Evolutionary conservation across 2,113 vertebrate species (phyloP).

Genomic region (Morone saxatilis): DNA sequence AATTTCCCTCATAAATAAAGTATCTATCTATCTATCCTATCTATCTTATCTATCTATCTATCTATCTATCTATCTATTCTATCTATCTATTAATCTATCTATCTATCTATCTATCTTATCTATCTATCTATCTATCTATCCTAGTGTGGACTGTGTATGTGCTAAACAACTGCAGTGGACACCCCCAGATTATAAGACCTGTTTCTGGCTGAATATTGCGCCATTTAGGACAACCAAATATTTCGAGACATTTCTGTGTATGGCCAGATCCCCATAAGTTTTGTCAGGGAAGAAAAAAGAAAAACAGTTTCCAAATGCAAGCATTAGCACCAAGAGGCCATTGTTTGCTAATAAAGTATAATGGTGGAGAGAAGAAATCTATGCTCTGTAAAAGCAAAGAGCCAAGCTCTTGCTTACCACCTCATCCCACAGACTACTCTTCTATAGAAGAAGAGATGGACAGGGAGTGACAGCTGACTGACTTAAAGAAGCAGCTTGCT

Average conservation of each 20-base stretch:
- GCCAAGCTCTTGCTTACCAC: not conserved
- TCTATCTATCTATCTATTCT: too few relatives aligned
- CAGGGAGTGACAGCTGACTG: not conserved
- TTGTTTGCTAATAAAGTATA: slow-evolving; percentile 31
- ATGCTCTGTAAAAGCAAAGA: slow-evolving; percentile 24
- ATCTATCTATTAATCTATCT: not conserved
- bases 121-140: too few relatives aligned
- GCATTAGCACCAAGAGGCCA: slow-evolving; percentile 12
- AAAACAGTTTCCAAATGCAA: not conserved
- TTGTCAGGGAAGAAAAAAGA: not conserved
- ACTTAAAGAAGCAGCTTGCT: not conserved
- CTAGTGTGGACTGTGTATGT: slow-evolving; percentile 6
- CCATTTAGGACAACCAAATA: not conserved
- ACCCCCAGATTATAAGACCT: not conserved
- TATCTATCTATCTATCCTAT: too few relatives aligned
- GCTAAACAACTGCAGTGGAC: not conserved
- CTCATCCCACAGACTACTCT: not conserved
- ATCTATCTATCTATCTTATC: too few relatives aligned
- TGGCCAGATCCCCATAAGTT: not conserved
- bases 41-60: too few relatives aligned
- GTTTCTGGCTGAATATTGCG: not conserved
- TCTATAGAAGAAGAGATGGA: not conserved
- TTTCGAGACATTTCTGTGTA: slow-evolving; percentile 2
- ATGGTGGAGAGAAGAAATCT: slow-evolving; percentile 10
- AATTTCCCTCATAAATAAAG: too few relatives aligned